Evolutionary conservation across 2,888 invertebrate species (phyloP), one percentile per base, ranked within the genome.

Genomic region (Rutpela maculata): DNA sequence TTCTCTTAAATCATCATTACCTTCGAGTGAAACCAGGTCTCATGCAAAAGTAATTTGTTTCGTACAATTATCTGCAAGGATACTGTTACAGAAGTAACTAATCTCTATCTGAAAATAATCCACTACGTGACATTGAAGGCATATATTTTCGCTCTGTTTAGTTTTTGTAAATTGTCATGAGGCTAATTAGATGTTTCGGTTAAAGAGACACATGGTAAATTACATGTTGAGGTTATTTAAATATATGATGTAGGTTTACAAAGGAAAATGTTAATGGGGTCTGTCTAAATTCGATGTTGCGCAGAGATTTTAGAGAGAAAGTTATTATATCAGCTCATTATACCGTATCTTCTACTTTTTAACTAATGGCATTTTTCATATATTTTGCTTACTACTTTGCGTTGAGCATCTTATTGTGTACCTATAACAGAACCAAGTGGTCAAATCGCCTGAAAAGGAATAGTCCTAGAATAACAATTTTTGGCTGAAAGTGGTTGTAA

Each of bases 131-230:
- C 69, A 69, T 35, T 69, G 67, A 17, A 55, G 55, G 67, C 19
- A 59, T 35, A 69, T 35, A 19, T 69, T 59, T 18, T 38, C 69
- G 69, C 69, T 69, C 69, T 69, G 69, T 57, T 69, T 69, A 57
- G 15, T 15, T 59, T 22, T 56, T 10, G 55, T 55, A 12, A 17
- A 69, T 56, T 56, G 67, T 69, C 69, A 57, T 57, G 38, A 69
- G 26, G 6, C 59, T 69, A 69, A 69, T 69, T 69, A 18, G 57
- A 11, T 18, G 69, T 17, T 57, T 69, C 69, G 31, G 57, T 69
- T 69, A 18, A 56, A 22, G 17, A 68, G 26, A 67, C 26, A 31
- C 63, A 11, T 63, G 10, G 10, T 38, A 22, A 63, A 65, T 65
- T 65, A 17, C 43, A 65, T 18, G 43, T 19, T 22, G 15, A 38